These are phyloP conservation scores for Characodon lateralis DNA, from an alignment of 2,797 vertebrate genomes.

Conservation along the genomic window DNA sequence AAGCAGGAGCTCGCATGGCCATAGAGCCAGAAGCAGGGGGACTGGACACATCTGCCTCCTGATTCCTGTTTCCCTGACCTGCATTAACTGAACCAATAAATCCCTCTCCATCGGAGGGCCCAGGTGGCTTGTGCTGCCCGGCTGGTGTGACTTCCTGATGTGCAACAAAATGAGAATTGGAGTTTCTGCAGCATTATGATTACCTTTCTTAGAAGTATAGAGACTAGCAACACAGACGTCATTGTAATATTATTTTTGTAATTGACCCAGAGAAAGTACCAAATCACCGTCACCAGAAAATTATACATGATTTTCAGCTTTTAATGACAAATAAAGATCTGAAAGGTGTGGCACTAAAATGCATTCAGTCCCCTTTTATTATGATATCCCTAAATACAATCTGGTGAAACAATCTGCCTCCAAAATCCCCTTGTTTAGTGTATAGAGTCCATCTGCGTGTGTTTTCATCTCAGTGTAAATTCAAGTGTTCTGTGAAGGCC, in stretches of 20 bases:
- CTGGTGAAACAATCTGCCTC: neutral
- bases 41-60: conserved; percentile 69
- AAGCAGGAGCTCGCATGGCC: conserved; percentile 55
- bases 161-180: conserved; percentile 35
- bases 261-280: no score
- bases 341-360: neutral
- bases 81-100: conserved; percentile 58
- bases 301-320: neutral
- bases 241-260: neutral
- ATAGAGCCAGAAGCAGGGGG: conserved; percentile 74
- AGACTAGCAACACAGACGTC: no score
- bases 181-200: neutral
- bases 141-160: conserved; percentile 71
- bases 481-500: neutral
- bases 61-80: conserved; percentile 60
- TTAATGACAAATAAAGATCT: neutral
- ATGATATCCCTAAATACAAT: neutral
- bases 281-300: neutral
- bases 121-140: conserved; percentile 71
- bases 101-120: conserved; percentile 69
- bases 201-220: neutral
- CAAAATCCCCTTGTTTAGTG: neutral
- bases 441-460: neutral
- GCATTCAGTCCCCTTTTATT: neutral
- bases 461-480: neutral